A percentile compares a stretch with the other conserved stretches of the same genome.
Conservation (phyloP, 2,888 invertebrate genomes). For the Agonopterix alstromeriana region DNA sequence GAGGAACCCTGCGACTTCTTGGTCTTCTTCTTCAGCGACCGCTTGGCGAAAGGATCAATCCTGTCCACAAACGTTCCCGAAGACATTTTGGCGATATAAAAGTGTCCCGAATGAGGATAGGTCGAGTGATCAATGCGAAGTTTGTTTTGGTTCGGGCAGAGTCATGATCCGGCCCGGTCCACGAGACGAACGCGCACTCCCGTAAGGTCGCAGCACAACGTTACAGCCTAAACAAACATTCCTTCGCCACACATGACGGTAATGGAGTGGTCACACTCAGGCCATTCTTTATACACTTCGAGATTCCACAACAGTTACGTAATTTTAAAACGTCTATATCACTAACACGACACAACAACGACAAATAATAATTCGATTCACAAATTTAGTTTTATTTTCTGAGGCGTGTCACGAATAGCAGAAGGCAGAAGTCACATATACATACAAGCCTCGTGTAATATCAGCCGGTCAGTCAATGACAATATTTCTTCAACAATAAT, state of each 20-base stretch:
- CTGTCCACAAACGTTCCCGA: conserved; percentile 98
- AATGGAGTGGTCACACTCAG: conserved; percentile 75
- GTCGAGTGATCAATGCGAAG: conserved; percentile 70
- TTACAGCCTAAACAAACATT: conserved; percentile 76
- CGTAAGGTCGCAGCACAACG: conserved; percentile 68
- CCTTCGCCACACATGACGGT: conserved; percentile 76
- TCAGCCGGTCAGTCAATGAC: conserved; percentile 78
- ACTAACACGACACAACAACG: conserved; percentile 72
- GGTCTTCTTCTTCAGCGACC: conserved; percentile 98
- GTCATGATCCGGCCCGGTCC: conserved; percentile 72
- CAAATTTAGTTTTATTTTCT: conserved; percentile 74
- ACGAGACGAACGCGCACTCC: conserved; percentile 69
- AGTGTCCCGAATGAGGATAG: conserved; percentile 72
- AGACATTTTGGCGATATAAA: conserved; percentile 76
- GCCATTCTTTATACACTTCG: conserved; percentile 74
- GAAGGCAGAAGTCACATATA: conserved; percentile 76
- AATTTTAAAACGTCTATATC: conserved; percentile 72
- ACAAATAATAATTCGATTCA: conserved; percentile 69
- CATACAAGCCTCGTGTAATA: conserved; percentile 78
- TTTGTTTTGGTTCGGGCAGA: conserved; percentile 70
- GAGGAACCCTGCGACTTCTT: conserved; percentile 99
- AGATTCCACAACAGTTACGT: conserved; percentile 77
- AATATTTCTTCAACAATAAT: conserved; percentile 70
- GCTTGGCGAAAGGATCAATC: conserved; percentile 99
- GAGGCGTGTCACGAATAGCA: conserved; percentile 77